Percentiles rank a stretch among this genome's conserved stretches.
phyloP scores from a whole-genome alignment of 2,113 vertebrate species.

The Leptobrachium ailaonicum region DNA sequence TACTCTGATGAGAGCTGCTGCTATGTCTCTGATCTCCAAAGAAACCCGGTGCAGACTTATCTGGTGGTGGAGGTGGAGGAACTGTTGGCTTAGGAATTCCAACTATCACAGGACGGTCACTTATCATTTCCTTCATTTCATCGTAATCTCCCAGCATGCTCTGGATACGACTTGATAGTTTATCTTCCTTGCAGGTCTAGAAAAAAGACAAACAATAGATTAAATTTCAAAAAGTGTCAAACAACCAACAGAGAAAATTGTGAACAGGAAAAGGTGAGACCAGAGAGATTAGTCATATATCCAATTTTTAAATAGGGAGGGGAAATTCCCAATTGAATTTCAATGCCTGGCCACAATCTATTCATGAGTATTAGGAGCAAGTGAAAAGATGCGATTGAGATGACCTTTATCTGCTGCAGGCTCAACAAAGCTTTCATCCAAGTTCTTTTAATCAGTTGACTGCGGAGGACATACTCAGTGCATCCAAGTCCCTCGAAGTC shows the following conservation, averaged over 20 bases:
- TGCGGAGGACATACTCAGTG: no score
- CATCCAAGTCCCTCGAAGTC: no score
- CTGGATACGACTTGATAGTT: constrained; percentile 96
- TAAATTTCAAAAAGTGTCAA: background rate
- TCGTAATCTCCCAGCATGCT: constrained; percentile 99
- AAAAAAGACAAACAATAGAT: background rate
- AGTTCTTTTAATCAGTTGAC: no score
- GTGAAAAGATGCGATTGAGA: no score
- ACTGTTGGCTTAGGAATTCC: constrained; percentile 79
- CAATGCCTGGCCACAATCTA: no score
- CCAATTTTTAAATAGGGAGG: no score
- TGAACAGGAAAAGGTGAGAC: no score
- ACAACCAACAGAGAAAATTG: background rate
- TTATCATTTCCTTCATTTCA: constrained; percentile 95
- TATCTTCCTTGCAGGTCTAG: constrained; percentile 96
- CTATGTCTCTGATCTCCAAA: constrained; percentile 86
- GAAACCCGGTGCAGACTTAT: constrained; percentile 80
- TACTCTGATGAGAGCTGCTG: constrained; percentile 80
- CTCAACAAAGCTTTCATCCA: no score
- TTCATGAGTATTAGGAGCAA: no score
- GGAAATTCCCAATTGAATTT: no score
- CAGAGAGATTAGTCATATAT: no score
- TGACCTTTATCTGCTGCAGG: no score
- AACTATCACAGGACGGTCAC: constrained; percentile 82
- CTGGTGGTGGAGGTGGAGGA: constrained; percentile 84